These are phyloP conservation scores for Psettodes erumei DNA, from an alignment of 2,113 vertebrate species.

Conservation along the genomic window DNA sequence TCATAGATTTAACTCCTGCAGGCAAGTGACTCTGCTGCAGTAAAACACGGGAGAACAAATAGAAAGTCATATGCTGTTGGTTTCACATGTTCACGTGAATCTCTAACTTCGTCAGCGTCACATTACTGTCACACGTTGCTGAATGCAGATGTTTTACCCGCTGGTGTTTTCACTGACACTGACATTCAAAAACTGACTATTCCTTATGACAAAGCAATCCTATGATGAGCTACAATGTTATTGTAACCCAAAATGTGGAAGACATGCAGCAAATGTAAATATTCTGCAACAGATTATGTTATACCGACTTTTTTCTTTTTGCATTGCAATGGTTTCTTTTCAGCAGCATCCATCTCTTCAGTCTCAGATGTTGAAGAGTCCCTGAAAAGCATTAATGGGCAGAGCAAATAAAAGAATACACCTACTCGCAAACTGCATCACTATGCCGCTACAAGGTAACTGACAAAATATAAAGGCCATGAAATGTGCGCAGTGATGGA, in stretches of 20 bases:
- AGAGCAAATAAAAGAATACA: neutral
- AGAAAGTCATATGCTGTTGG: neutral
- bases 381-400: constrained; percentile 6
- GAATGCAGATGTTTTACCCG: neutral
- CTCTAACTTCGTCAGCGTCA: neutral
- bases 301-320: neutral
- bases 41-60: neutral
- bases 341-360: too few relatives aligned
- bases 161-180: neutral
- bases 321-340: neutral
- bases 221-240: neutral
- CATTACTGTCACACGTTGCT: neutral
- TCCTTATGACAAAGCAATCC: neutral
- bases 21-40: neutral
- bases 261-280: neutral
- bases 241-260: neutral
- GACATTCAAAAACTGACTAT: neutral
- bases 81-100: neutral
- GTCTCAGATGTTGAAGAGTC: too few relatives aligned
- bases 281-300: neutral
- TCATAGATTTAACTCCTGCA: too few relatives aligned
- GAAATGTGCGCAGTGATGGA: neutral
- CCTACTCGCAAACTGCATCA: neutral
- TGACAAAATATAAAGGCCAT: neutral
- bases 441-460: neutral